Conservation (phyloP, 2,888 invertebrate species). For the Colostygia pectinataria region DNA sequence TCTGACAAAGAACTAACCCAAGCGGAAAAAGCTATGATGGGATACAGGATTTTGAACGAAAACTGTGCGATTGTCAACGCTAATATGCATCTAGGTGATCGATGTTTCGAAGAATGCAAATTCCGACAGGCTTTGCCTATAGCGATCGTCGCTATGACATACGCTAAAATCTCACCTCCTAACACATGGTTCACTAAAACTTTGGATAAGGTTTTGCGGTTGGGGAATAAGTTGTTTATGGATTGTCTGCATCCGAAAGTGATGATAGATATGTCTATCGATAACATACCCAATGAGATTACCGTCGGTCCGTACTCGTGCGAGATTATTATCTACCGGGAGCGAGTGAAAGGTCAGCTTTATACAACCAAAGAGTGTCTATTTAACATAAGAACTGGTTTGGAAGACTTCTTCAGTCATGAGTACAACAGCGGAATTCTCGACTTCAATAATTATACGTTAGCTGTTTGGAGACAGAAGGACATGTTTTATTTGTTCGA, state of each 20-base stretch:
- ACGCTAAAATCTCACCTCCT: conserved; percentile 85
- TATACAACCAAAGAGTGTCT: conserved; percentile 78
- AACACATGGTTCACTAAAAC: conserved; percentile 83
- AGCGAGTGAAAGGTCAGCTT: conserved; percentile 72
- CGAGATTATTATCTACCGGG: conserved; percentile 82
- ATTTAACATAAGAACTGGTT: conserved; percentile 71
- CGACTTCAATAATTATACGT: conserved; percentile 82
- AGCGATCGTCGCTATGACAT: conserved; percentile 83
- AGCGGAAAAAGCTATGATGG: conserved; percentile 77
- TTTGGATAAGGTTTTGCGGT: conserved; percentile 81
- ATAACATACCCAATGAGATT: conserved; percentile 82
- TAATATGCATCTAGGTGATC: conserved; percentile 82
- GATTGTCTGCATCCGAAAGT: conserved; percentile 77
- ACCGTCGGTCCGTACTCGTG: conserved; percentile 81
- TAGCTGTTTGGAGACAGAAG: conserved; percentile 85
- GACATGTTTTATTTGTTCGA: conserved; percentile 86
- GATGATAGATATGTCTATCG: conserved; percentile 73
- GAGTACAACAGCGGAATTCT: conserved; percentile 78
- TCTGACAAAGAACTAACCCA: conserved; percentile 73
- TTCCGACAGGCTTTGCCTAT: conserved; percentile 84
- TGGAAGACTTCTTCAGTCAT: conserved; percentile 80
- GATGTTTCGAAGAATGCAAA: conserved; percentile 82
- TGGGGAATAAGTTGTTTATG: conserved; percentile 83
- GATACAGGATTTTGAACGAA: conserved; percentile 80
- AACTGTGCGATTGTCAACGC: conserved; percentile 82